Evolutionary conservation across 2,797 vertebrate genomes (phyloP), one percentile per base, ranked within the genome.

Genomic region (Eutrigla gurnardus): DNA sequence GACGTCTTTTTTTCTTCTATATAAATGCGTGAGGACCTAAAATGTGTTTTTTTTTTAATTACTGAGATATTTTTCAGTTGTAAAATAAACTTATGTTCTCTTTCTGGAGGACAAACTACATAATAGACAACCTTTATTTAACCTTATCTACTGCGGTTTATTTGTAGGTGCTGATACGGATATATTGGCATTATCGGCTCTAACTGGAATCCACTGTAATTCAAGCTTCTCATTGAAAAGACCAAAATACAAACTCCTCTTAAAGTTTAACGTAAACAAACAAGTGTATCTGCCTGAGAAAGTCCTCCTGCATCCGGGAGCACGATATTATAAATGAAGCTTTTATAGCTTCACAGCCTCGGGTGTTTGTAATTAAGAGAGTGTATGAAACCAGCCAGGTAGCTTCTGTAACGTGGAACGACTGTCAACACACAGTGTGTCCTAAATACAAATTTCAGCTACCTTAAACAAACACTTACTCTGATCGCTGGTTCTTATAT

Each of bases 381-480:
- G 6, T 7, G 46, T 66, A 18, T 14, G 15, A 62, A 71, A 65
- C 7, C 57, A 50, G 37, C 25, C 64, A 54, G 65, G 78, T 73
- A 35, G 47, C 74, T 45, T 54, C 66, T 76, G 52, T 63, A 43
- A 71, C 45, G 40, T 62, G 6, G 72, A 77, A 68, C 65, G 70
- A 55, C 60, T 17, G 55, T 74, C 33, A 46, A 18, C 18, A 18
- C 18, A 17, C 61, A 0, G 8, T 1, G 10, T 70, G 62, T 66
- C 73, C 46, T 65, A 15, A 52, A 73, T 65, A 47, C 52, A 67
- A 18, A 80, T 57, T 3, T 81, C 76, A 73, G 0, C 42, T 64
- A 55, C 65, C 32, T 75, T 59, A 61, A 78, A 77, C 60, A 86
- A 88, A 85, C 85, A 74, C 57, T 81, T 80, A 70, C 88, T 81